Base-by-base conservation (phyloP, 2,888 invertebrate species). In the Aporophyla lueneburgensis region DNA sequence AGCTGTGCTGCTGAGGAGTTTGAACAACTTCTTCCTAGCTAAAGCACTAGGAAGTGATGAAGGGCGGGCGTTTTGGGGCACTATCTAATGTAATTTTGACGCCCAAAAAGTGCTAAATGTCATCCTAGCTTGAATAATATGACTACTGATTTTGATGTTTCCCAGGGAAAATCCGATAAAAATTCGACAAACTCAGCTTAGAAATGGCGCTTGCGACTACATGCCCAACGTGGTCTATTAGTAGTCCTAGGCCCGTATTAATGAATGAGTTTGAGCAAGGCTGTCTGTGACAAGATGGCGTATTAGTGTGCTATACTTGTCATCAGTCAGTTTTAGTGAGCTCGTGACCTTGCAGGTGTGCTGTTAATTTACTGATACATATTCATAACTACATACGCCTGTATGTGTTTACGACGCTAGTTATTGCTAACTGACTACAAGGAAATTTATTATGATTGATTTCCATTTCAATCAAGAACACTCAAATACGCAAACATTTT, bases 321-420 rank as follows among this genome's bases (percentile, higher is more conserved):
- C 81, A 71, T 46, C 40, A 21, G 16, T 76, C 72, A 76, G 68
- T 81, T 79, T 83, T 78, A 80, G 78, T 79, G 75, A 62, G 71
- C 62, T 56, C 46, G 68, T 78, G 84, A 74, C 81, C 81, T 84
- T 86, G 86, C 78, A 80, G 75, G 69, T 85, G 73, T 71, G 70
- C 72, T 73, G 58, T 71, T 84, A 71, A 81, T 80, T 66, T 68
- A 72, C 61, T 72, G 58, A 76, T 77, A 75, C 78, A 75, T 71
- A 74, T 81, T 76, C 46, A 80, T 86, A 72, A 46, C 40, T 70
- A 69, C 51, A 73, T 66, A 19, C 7, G 43, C 53, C 5, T 61
- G 46, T 59, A 27, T 69, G 40, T 74, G 24, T 71, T 67, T 61
- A 43, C 24, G 10, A 56, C n/a, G 54, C n/a, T 65, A 59, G 62